Percentiles rank a stretch among this genome's conserved stretches.
Evolutionary conservation across 1,140 invertebrate species (phyloP).

Genomic region (Conus betulinus): DNA sequence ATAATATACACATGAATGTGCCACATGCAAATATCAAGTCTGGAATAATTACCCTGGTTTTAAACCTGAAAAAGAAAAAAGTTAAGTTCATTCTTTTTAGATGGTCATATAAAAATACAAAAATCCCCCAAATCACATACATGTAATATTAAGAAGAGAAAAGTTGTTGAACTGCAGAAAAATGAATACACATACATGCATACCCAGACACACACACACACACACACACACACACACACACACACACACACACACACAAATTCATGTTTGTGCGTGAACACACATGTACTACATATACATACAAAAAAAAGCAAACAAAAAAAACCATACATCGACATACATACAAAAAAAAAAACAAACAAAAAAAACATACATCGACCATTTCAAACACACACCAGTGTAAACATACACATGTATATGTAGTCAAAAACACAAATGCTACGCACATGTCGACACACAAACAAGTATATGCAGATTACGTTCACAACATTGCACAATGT

Average conservation of each 20-base stretch:
- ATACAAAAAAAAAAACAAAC: no score
- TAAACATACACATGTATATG: neutral
- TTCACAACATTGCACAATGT: no score
- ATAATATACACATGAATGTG: neutral
- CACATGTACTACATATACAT: no score
- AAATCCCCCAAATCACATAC: no score
- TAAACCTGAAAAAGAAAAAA: neutral
- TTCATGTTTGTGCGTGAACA: no score
- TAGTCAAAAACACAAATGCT: neutral
- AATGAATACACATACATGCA: neutral
- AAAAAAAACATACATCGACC: no score
- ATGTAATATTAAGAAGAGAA: neutral
- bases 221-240: neutral
- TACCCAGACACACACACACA: constrained; percentile 8
- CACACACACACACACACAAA: constrained; percentile 4
- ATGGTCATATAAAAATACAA: no score
- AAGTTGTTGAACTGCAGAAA: no score
- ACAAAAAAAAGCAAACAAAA: no score
- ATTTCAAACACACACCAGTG: no score
- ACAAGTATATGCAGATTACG: neutral
- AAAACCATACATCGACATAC: no score
- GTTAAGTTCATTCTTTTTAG: no score
- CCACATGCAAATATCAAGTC: neutral
- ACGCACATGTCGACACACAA: neutral
- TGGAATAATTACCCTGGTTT: neutral